A percentile compares a stretch with the other conserved stretches of the same genome.
Evolutionary conservation across 2,113 vertebrate species (phyloP).

Genomic region (Menidia beryllina): DNA sequence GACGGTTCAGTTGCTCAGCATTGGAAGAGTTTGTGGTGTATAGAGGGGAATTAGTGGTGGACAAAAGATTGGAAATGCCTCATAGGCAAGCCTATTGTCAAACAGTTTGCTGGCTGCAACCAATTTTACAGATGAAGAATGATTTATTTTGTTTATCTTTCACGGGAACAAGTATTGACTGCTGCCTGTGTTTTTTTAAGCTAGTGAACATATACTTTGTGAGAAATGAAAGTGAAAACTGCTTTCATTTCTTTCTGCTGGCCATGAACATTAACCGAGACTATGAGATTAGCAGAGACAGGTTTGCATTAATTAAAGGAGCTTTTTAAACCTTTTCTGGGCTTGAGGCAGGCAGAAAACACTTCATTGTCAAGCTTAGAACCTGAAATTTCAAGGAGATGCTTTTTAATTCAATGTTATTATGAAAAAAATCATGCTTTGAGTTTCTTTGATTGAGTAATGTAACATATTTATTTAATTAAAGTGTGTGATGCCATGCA

Average conservation of each 20-base stretch:
- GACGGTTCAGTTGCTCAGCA: conserved; percentile 67
- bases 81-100: conserved; percentile 68
- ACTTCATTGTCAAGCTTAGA: too few species aligned
- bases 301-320: neutral
- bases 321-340: neutral
- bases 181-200: neutral
- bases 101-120: conserved; percentile 27
- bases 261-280: neutral
- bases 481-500: too few species aligned
- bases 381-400: too few species aligned
- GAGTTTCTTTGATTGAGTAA: too few species aligned
- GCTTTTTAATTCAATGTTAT: neutral
- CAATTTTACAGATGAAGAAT: conserved; percentile 16
- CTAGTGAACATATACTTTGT: neutral
- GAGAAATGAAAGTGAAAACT: neutral
- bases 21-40: conserved; percentile 47
- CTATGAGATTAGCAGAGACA: neutral
- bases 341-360: neutral
- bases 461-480: too few species aligned
- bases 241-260: neutral
- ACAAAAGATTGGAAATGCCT: conserved; percentile 71
- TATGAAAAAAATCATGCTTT: neutral
- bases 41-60: conserved; percentile 61
- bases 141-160: neutral
- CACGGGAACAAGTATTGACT: neutral